These are phyloP conservation scores for Drosophila malerkotliana DNA, from an alignment of 1,140 invertebrate genomes.

Conservation along the genomic window DNA sequence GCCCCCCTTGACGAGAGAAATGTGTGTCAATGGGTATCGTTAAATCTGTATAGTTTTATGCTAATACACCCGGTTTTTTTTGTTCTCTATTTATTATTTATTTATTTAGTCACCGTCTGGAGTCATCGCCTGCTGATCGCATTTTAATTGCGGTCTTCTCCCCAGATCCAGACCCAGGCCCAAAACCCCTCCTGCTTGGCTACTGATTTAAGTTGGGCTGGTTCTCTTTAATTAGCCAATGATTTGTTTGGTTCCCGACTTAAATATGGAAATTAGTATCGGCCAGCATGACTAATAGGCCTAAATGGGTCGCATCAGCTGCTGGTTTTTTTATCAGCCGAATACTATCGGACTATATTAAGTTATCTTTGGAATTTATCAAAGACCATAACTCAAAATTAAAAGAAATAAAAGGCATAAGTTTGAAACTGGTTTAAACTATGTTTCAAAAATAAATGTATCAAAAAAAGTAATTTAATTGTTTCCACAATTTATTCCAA, in stretches of 20 bases:
- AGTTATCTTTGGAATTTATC: conserved; percentile 16
- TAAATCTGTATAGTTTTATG: conserved; percentile 52
- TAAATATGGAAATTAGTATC: conserved; percentile 64
- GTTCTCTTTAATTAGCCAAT: conserved; percentile 63
- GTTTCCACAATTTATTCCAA: background rate
- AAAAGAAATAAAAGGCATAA: background rate
- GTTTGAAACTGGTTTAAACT: too few relatives aligned
- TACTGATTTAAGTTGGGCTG: conserved; percentile 30
- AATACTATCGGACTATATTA: conserved; percentile 16
- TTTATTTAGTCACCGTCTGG: conserved; percentile 44
- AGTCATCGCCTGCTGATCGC: conserved; percentile 61
- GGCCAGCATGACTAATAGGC: conserved; percentile 60
- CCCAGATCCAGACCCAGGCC: conserved; percentile 3
- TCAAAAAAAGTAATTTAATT: background rate
- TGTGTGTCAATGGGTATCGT: conserved; percentile 64
- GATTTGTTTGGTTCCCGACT: conserved; percentile 61
- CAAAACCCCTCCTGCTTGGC: conserved; percentile 25
- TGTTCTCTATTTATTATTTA: background rate
- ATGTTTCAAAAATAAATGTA: too few relatives aligned
- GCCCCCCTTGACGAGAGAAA: conserved; percentile 23
- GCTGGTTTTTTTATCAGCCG: conserved; percentile 47
- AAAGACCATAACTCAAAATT: conserved; percentile 7
- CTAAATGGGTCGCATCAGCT: conserved; percentile 64
- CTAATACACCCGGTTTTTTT: conserved; percentile 43
- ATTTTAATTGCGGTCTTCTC: conserved; percentile 71